These are phyloP conservation scores for Neotoxoptera formosana DNA, from an alignment of 1,140 invertebrate genomes.

Conservation along the genomic window DNA sequence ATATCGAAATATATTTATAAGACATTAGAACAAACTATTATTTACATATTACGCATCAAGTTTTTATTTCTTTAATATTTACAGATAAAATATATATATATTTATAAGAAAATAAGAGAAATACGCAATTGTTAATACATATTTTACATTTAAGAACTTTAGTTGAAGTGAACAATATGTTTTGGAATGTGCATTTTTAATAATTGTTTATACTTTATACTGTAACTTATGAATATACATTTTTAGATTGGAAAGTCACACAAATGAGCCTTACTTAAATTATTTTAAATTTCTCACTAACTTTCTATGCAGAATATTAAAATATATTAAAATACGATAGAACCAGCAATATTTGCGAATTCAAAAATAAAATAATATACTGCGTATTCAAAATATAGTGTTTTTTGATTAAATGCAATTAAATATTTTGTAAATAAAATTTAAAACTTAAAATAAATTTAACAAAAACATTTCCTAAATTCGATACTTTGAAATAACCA, in stretches of 20 bases:
- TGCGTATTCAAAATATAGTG: neutral
- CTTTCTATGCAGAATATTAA: no score
- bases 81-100: neutral
- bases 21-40: neutral
- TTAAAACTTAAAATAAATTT: neutral
- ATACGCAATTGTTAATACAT: neutral
- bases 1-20: neutral
- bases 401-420: neutral
- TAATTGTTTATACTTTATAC: neutral
- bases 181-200: neutral
- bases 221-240: neutral
- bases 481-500: neutral
- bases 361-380: neutral
- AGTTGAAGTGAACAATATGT: neutral
- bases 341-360: neutral
- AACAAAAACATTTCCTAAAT: neutral
- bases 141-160: neutral
- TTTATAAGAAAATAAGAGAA: neutral
- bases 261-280: neutral
- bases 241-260: neutral
- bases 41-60: neutral
- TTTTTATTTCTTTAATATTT: neutral
- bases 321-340: neutral
- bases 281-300: neutral
- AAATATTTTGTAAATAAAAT: neutral